Evolutionary conservation across 2,888 invertebrate genomes (phyloP).

Genomic region (Drosophila yooni): DNA sequence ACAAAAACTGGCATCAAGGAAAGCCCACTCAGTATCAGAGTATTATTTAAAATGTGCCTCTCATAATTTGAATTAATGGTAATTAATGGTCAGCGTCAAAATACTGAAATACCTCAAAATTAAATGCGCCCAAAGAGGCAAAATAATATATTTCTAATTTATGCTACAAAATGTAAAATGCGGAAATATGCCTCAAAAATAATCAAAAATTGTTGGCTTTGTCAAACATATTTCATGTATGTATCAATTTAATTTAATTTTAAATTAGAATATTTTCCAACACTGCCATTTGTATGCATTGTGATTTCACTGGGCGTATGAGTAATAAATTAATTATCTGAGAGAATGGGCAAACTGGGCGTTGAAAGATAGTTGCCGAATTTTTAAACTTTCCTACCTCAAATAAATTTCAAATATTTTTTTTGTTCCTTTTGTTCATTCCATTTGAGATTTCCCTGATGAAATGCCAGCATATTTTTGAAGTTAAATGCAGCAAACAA

Average conservation of each 20-base stretch:
- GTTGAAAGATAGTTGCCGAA: constrained; percentile 10
- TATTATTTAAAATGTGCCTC: constrained; percentile 18
- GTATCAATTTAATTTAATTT: neutral
- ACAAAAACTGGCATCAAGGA: constrained; percentile 10
- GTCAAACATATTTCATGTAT: neutral
- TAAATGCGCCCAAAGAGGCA: neutral
- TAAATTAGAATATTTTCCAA: constrained; percentile 18
- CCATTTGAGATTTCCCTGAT: constrained; percentile 21
- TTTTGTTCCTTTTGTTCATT: constrained; percentile 7
- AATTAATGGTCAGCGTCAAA: constrained; percentile 13
- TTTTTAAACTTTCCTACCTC: constrained; percentile 10
- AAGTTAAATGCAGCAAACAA: constrained; percentile 36
- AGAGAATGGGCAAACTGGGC: too few relatives aligned
- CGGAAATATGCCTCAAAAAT: constrained; percentile 3
- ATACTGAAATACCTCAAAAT: constrained; percentile 21
- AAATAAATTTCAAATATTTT: constrained; percentile 19
- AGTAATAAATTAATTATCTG: constrained; percentile 4
- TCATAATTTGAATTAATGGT: constrained; percentile 43
- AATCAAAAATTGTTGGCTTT: neutral
- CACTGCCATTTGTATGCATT: constrained; percentile 22
- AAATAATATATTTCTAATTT: constrained; percentile 3
- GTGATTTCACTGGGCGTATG: constrained; percentile 25
- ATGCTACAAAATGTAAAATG: neutral
- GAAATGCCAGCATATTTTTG: constrained; percentile 46
- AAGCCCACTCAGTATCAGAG: neutral